Percentiles rank a stretch among this genome's conserved stretches.
Conservation (phyloP, 2,797 vertebrate species). For the Brachymystax lenok region DNA sequence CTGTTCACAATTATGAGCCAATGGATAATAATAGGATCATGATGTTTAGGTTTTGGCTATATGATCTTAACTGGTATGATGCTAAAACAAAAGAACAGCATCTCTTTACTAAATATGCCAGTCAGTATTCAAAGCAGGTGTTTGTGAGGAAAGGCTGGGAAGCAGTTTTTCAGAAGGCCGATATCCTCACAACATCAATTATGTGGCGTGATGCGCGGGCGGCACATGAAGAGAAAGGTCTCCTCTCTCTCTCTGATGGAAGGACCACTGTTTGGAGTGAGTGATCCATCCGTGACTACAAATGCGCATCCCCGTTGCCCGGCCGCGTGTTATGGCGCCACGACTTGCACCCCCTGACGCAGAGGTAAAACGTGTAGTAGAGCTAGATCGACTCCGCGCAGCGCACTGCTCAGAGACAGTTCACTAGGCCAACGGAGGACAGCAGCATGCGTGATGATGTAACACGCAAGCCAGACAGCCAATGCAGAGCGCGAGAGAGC, state of each 20-base stretch:
- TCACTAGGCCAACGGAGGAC: slow-evolving; percentile 78
- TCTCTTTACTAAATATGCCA: neutral
- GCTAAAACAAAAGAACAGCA: neutral
- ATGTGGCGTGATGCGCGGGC: neutral
- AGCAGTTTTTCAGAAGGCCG: neutral
- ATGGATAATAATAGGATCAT: neutral
- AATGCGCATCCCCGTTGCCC: neutral
- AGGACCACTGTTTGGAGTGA: neutral
- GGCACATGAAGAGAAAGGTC: neutral
- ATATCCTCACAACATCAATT: neutral
- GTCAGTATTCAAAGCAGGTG: neutral
- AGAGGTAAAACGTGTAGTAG: slow-evolving; percentile 59
- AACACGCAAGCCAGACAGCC: slow-evolving; percentile 60
- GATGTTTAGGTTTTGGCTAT: neutral
- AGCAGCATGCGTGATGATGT: slow-evolving; percentile 75
- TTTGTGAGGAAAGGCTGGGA: neutral
- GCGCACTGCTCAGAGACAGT: slow-evolving; percentile 53
- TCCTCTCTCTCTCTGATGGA: neutral
- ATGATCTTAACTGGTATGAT: neutral
- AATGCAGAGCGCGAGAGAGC: neutral
- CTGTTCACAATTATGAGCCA: neutral
- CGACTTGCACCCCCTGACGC: slow-evolving; percentile 38
- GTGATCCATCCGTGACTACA: neutral
- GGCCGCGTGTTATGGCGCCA: neutral
- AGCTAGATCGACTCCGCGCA: slow-evolving; percentile 59